Percentiles rank a stretch among this genome's conserved stretches.
phyloP scores from a whole-genome alignment of 2,113 vertebrate genomes.

The Pseudopipra pipra region DNA sequence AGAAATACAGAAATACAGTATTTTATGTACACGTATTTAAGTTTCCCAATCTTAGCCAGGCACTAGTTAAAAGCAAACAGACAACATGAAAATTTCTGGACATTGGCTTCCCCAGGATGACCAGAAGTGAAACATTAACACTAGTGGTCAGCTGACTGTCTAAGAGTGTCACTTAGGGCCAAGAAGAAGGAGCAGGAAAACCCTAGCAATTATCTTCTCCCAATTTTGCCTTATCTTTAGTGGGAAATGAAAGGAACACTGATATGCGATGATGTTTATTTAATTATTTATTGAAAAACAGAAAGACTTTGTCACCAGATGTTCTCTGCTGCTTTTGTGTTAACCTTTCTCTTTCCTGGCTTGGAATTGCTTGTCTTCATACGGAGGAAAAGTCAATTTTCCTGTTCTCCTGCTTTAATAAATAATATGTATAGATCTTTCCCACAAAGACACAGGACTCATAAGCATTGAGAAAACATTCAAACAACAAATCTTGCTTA shows the following conservation, averaged over 20 bases:
- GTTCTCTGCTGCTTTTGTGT: not conserved
- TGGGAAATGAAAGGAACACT: not conserved
- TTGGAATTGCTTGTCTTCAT: not conserved
- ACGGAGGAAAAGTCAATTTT: not conserved
- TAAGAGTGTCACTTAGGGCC: not conserved
- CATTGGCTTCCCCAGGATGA: not conserved
- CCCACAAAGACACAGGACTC: not conserved
- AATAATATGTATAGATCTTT: not conserved
- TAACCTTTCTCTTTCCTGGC: not conserved
- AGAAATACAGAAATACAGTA: not conserved
- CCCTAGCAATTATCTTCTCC: not conserved
- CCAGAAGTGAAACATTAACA: not conserved
- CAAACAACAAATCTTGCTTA: not conserved
- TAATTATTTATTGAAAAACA: not conserved
- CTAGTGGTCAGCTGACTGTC: not conserved
- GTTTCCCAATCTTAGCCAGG: not conserved
- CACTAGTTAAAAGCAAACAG: not conserved
- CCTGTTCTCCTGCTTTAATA: not conserved
- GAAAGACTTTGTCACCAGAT: not conserved
- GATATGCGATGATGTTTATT: not conserved
- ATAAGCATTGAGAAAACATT: not conserved
- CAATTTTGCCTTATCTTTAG: not conserved
- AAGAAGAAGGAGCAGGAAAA: not conserved
- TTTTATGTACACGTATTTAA: not conserved
- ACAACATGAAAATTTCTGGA: not conserved